Evolutionary conservation across 1,140 invertebrate species (phyloP).

Genomic region (Stratiolaelaps scimitus): DNA sequence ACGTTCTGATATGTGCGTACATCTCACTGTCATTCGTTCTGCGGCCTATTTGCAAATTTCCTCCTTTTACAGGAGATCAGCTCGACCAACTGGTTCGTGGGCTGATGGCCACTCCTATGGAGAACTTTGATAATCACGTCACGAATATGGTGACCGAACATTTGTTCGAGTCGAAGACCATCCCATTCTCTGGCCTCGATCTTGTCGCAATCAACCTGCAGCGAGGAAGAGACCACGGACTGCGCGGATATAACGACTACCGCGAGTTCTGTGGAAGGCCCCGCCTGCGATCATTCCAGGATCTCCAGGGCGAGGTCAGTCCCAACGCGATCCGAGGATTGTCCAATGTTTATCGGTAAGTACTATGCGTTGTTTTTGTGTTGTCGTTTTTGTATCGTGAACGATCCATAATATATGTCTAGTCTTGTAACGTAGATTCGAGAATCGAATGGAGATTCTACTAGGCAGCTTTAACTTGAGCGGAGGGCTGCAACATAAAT

Average conservation of each 20-base stretch:
- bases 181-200: constrained; percentile 52
- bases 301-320: constrained; percentile 59
- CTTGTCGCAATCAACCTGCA: constrained; percentile 41
- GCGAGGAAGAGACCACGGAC: constrained; percentile 40
- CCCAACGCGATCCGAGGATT: constrained; percentile 45
- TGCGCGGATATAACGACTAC: constrained; percentile 50
- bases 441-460: too few relatives aligned
- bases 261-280: constrained; percentile 48
- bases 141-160: constrained; percentile 87
- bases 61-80: constrained; percentile 45
- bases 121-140: constrained; percentile 83
- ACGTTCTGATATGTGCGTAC: too few relatives aligned
- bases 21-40: too few relatives aligned
- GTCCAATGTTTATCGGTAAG: constrained; percentile 42
- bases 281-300: constrained; percentile 56
- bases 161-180: constrained; percentile 70
- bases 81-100: constrained; percentile 76
- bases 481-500: too few relatives aligned
- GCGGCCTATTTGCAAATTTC: neutral
- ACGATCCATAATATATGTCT: neutral
- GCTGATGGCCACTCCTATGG: constrained; percentile 74
- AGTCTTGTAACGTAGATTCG: too few relatives aligned
- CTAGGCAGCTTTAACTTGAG: too few relatives aligned
- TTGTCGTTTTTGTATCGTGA: neutral
- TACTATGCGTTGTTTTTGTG: neutral